Conservation (phyloP, 2,888 invertebrate species). For the Diarsia brunnea region DNA sequence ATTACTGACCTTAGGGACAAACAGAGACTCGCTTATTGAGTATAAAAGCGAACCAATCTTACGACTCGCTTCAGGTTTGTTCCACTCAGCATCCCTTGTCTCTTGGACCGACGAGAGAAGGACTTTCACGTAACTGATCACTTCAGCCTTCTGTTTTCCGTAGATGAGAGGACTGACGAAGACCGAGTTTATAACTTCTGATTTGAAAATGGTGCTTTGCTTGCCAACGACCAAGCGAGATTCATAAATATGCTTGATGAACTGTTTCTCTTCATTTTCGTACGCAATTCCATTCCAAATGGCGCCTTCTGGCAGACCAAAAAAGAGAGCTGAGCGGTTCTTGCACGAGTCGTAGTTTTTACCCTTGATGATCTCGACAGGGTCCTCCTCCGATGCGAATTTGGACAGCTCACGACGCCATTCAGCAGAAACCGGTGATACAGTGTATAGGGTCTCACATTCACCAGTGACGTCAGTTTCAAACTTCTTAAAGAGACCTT, state of each 20-base stretch:
- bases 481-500: slow-evolving; percentile 92
- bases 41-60: slow-evolving; percentile 90
- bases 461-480: slow-evolving; percentile 93
- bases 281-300: slow-evolving; percentile 87
- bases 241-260: slow-evolving; percentile 90
- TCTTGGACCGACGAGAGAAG: slow-evolving; percentile 81
- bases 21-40: slow-evolving; percentile 76
- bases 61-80: slow-evolving; percentile 81
- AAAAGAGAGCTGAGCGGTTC: slow-evolving; percentile 91
- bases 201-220: slow-evolving; percentile 92
- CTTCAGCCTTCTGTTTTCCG: slow-evolving; percentile 91
- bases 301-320: slow-evolving; percentile 90
- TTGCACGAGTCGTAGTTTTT: slow-evolving; percentile 92
- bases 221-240: slow-evolving; percentile 90
- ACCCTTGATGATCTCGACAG: slow-evolving; percentile 92
- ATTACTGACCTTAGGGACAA: slow-evolving; percentile 67
- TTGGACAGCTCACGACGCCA: slow-evolving; percentile 88
- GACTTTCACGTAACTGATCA: slow-evolving; percentile 91
- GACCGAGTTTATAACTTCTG: slow-evolving; percentile 91
- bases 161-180: slow-evolving; percentile 90
- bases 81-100: slow-evolving; percentile 80
- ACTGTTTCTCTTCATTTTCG: slow-evolving; percentile 86
- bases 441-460: slow-evolving; percentile 93
- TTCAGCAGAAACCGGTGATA: slow-evolving; percentile 91
- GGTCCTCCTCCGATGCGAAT: slow-evolving; percentile 83